Evolutionary conservation across 2,797 vertebrate species (phyloP), one percentile per base, ranked within the genome.

Genomic region (Astyanax mexicanus): DNA sequence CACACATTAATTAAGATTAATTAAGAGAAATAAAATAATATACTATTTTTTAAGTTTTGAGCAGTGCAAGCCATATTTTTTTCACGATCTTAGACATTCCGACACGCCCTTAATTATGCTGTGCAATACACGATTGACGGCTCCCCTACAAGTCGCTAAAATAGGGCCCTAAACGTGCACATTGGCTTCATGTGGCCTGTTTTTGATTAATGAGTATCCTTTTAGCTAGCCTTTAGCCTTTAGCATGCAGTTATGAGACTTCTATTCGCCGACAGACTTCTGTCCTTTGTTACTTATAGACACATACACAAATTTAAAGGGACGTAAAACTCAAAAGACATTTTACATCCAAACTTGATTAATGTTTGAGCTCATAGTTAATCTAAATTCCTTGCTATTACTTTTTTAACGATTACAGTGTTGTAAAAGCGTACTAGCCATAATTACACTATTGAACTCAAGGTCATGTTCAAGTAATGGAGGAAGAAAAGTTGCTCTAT

Each of bases 381-480:
- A 47, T n/a, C 23, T 13, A 1, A 19, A 66, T 32, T 29, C 47
- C 44, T 32, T n/a, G 49, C 40, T 25, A 17, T 19, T 49, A 32
- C 64, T 66, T 47, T 66, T 66, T n/a, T n/a, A n/a, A 66, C 47
- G 40, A 66, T 8, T 23, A 3, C 13, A 25, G 38, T 25, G 40
- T 27, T 25, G 38, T 27, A 45, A 47, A 47, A 64, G 25, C 23
- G 4, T n/a, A 12, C 61, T 17, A 21, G 4, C 17, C 10, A 12
- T 67, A 67, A 67, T 67, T 67, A 49, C 64, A 32, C 64, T 6
- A 12, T 21, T 32, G 64, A 32, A 49, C 64, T 12, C 64, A 67
- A 67, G 17, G 64, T 49, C 64, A 47, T 66, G 45, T 45, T 45
- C 45, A 49, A 67, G 25, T 35, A 67, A 49, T 67, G 44, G 47